Percentiles rank a stretch among this genome's conserved stretches.
phyloP scores from a whole-genome alignment of 1,140 invertebrate species.

The Solen grandis region DNA sequence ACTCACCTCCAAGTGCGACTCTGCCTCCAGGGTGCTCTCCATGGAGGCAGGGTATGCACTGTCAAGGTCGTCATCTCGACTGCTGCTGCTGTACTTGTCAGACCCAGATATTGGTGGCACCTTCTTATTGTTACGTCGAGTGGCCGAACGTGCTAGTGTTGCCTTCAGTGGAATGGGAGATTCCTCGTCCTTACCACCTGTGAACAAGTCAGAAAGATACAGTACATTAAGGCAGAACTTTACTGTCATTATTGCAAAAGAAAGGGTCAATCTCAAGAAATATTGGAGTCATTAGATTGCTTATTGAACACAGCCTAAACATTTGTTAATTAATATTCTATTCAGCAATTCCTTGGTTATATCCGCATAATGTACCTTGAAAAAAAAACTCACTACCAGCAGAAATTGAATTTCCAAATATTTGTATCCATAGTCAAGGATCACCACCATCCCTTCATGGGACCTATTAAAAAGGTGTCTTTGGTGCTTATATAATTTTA shows the following conservation, averaged over 20 bases:
- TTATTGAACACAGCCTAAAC: slow-evolving; percentile 3
- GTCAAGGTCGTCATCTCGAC: slow-evolving; percentile 71
- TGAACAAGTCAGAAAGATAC: slow-evolving; percentile 9
- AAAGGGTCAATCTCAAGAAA: neutral
- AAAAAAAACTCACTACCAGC: too few species aligned
- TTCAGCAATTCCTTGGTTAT: too few species aligned
- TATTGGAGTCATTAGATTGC: neutral
- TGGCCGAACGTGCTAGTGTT: slow-evolving; percentile 74
- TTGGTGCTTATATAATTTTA: too few species aligned
- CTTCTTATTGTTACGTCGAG: slow-evolving; percentile 67
- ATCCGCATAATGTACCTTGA: too few species aligned
- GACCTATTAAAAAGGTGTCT: too few species aligned
- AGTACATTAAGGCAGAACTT: neutral
- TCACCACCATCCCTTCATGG: too few species aligned
- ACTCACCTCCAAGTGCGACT: slow-evolving; percentile 66
- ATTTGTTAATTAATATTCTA: too few species aligned
- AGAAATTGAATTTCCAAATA: too few species aligned
- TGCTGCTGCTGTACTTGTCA: slow-evolving; percentile 51
- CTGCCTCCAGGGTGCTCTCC: slow-evolving; percentile 63
- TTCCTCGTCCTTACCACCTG: slow-evolving; percentile 69
- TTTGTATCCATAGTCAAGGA: too few species aligned
- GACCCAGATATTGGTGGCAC: slow-evolving; percentile 70
- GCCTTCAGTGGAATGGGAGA: slow-evolving; percentile 75
- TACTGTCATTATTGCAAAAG: neutral
- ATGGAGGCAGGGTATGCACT: slow-evolving; percentile 74